Evolutionary conservation across 2,888 invertebrate genomes (phyloP).

Genomic region (Mythimna impura): DNA sequence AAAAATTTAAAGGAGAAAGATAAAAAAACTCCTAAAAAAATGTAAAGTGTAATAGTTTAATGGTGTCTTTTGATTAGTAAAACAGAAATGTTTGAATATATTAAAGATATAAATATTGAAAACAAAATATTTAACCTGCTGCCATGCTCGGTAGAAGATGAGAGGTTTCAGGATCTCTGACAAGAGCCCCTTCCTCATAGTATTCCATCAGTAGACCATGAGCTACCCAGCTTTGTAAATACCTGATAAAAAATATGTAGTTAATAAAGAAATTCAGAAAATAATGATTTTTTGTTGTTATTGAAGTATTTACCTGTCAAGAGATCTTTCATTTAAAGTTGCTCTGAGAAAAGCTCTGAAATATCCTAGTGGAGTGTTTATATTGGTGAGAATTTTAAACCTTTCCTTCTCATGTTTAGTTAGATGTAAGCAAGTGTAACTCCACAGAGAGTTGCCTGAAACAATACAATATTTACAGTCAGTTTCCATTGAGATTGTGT

Average conservation of each 20-base stretch:
- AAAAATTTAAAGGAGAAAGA: no score
- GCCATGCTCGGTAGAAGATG: slow-evolving; percentile 96
- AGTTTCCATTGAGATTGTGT: background rate
- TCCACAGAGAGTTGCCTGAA: slow-evolving; percentile 93
- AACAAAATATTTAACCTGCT: slow-evolving; percentile 91
- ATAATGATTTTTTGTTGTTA: background rate
- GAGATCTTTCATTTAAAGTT: slow-evolving; percentile 96
- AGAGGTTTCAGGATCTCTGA: slow-evolving; percentile 94
- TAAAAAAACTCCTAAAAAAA: no score
- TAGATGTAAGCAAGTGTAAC: slow-evolving; percentile 94
- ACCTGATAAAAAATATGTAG: slow-evolving; percentile 77
- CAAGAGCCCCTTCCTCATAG: slow-evolving; percentile 96
- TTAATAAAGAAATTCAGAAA: background rate
- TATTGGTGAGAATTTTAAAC: slow-evolving; percentile 91
- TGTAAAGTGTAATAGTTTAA: no score
- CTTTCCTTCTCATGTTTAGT: slow-evolving; percentile 97
- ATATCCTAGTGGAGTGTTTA: slow-evolving; percentile 92
- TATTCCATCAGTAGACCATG: slow-evolving; percentile 92
- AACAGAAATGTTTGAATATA: no score
- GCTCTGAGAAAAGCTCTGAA: slow-evolving; percentile 97
- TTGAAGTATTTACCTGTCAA: slow-evolving; percentile 90
- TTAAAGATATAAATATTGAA: background rate
- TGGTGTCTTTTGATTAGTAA: no score
- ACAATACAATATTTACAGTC: slow-evolving; percentile 41
- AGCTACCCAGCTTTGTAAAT: slow-evolving; percentile 94